Evolutionary conservation across 2,797 vertebrate species (phyloP).

Genomic region (Picus viridis): DNA sequence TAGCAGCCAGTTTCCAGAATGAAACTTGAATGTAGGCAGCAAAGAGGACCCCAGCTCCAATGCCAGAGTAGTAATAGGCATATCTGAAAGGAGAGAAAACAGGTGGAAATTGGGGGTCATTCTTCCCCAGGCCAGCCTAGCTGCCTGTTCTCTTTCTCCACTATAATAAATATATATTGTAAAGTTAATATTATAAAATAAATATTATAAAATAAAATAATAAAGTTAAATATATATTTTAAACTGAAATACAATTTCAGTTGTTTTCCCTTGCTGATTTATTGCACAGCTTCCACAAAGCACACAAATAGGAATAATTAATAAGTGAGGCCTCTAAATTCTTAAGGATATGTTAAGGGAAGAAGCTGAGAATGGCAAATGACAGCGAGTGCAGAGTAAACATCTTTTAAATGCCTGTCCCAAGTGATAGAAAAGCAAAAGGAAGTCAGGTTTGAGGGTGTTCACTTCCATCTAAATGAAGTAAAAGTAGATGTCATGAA

Average conservation of each 20-base stretch:
- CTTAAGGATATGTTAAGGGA: not conserved
- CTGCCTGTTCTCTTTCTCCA: not conserved
- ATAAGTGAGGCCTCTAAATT: not conserved
- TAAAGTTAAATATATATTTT: too few species aligned
- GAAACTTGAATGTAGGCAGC: conserved; percentile 87
- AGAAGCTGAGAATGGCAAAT: not conserved
- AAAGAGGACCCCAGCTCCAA: conserved; percentile 83
- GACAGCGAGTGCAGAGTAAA: too few species aligned
- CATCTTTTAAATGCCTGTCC: too few species aligned
- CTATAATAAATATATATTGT: not conserved
- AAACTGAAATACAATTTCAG: too few species aligned
- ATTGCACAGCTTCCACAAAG: not conserved
- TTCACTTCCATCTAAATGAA: not conserved
- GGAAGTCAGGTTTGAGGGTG: not conserved
- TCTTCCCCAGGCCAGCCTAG: not conserved
- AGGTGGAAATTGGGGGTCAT: not conserved
- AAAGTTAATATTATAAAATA: too few species aligned
- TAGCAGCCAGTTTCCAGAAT: conserved; percentile 87
- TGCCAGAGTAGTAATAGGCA: conserved; percentile 86
- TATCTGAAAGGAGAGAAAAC: conserved; percentile 71
- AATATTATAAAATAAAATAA: too few species aligned
- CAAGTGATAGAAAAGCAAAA: not conserved
- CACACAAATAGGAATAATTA: not conserved
- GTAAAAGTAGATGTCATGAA: not conserved
- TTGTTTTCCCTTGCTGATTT: not conserved